Base-by-base conservation (phyloP, 2,888 invertebrate genomes). In the Rotaria magnacalcarata region DNA sequence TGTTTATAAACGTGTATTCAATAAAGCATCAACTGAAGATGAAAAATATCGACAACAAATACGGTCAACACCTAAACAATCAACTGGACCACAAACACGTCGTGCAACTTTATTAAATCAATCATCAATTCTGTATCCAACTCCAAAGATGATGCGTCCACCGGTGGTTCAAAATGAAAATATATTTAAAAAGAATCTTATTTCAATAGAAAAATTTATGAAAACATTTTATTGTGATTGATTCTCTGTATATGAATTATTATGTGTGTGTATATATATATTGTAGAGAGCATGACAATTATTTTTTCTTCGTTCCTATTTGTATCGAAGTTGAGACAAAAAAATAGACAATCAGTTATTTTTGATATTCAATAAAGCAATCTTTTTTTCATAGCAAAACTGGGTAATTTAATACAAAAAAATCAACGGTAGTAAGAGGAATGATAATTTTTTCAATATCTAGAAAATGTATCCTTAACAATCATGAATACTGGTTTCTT, bases 21-120 rank as follows among this genome's bases (percentile, higher is more conserved):
- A 80, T n/a, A 80, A n/a, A 80, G 47, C 80, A 47, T 11, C 43
- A 80, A 24, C n/a, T 47, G 80, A 80, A 47, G 47, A 80, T 47
- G 47, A 80, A 80, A 80, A 80, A 80, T 47, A 80, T 47, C 43
- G 47, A 47, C 80, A 80, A 80, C 80, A 80, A 80, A 8, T 47
- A 24, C 80, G 80, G n/a, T 80, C 80, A 47, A 80, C 80, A 80
- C 80, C 80, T 8, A 80, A 80, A 80, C 67, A 67, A 67, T 67
- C 67, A 6, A 67, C 67, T 34, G 67, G 67, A 7, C 67, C 67
- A 34, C 67, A 67, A 67, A 67, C 67, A 67, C 67, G 67, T 34
- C 67, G 67, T 7, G 67, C 67, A 0, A 67, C 67, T 4, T 67
- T 67, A 34, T 67, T 67, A 34, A 67, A 67, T 67, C 67, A 67